Percentiles rank a stretch among this genome's conserved stretches.
These are phyloP conservation scores for Ostrea denselamellosa DNA, from an alignment of 1,140 invertebrate genomes.

Conservation along the genomic window DNA sequence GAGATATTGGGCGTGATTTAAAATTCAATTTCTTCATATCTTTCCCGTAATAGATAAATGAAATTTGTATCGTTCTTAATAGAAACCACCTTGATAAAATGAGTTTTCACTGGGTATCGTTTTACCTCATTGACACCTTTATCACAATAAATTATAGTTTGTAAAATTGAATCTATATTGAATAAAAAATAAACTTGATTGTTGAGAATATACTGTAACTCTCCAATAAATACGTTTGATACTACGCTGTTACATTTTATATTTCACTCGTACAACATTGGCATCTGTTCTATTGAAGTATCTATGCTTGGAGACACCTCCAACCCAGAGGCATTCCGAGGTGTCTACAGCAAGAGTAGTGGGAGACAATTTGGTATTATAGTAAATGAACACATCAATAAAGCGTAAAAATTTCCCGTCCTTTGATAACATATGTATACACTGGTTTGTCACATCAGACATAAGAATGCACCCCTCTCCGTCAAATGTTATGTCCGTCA, in stretches of 20 bases:
- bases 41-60: background rate
- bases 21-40: background rate
- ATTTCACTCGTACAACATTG: slow-evolving; percentile 28
- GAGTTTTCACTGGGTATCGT: background rate
- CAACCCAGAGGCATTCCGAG: slow-evolving; percentile 38
- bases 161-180: background rate
- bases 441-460: slow-evolving; percentile 31
- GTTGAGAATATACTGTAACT: no score
- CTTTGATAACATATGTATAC: slow-evolving; percentile 14
- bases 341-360: slow-evolving; percentile 19
- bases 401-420: slow-evolving; percentile 27
- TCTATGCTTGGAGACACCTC: slow-evolving; percentile 38
- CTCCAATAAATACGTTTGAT: background rate
- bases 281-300: slow-evolving; percentile 37
- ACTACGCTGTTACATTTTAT: slow-evolving; percentile 24
- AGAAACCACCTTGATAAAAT: background rate
- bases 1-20: slow-evolving; percentile 10
- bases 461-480: slow-evolving; percentile 27
- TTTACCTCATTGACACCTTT: background rate
- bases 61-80: background rate
- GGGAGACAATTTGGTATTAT: slow-evolving; percentile 24
- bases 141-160: background rate
- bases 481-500: slow-evolving; percentile 39
- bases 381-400: slow-evolving; percentile 15
- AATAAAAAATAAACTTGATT: background rate